Base-by-base conservation (phyloP, 2,113 vertebrate genomes). In the Triplophysa tibetana region DNA sequence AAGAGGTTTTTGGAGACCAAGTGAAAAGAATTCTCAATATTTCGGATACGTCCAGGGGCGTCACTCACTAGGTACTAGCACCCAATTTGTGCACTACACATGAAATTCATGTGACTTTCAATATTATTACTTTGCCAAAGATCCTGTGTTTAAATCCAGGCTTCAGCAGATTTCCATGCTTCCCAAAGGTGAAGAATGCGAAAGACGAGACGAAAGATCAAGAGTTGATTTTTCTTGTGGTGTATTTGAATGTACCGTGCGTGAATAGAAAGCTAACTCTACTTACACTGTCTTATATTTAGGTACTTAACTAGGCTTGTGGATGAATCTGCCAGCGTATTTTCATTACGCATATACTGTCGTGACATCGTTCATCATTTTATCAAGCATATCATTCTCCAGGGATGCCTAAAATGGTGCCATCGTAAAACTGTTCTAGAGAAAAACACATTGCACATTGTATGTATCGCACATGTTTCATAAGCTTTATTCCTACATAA, bases 401-500 rank as follows among this genome's bases (percentile, higher is more conserved):
- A 63, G 29, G 24, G 69, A 72, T 17, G 77, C 60, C 78, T 58
- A 13, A 74, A 77, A 77, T 60, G 66, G 81, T 83, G 78, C 83
- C 83, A 79, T 83, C 24, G 7, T 45, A 50, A 68, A 45, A 43
- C 38, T 81, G 62, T 33, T 26, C 56, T 69, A 58, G 26, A 58
- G 8, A 41, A 69, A 78, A 73, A 79, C 66, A 2, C 41, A 17
- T 78, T 80, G 77, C 80, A 82, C 85, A 82, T 64, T 79, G 73
- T 80, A 75, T 70, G 41, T 81, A 68, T 81, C 24, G 3, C 54
- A 72, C 74, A 12, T 33, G 33, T 78, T 73, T 54, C n/a, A 52
- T 83, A 73, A 58, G 83, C 79, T 77, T 76, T 77, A 77, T 77
- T 79, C 76, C 45, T 81, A 3, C 14, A 56, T 52, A 21, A 19